These are phyloP conservation scores for Megamerina dolium DNA, from an alignment of 2,888 invertebrate genomes.

Conservation along the genomic window DNA sequence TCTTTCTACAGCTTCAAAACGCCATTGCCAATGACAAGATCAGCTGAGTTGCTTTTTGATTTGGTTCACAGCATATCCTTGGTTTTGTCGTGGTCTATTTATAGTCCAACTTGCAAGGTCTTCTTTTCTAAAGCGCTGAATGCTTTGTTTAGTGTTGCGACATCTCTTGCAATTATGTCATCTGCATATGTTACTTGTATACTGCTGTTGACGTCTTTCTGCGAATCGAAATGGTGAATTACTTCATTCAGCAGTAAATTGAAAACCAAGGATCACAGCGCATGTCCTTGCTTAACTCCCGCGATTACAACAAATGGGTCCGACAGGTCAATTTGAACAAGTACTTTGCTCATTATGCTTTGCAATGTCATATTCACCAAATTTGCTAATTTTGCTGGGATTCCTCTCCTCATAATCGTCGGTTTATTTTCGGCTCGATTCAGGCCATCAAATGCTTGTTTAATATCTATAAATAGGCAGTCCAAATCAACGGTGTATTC, in stretches of 20 bases:
- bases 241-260: too few species aligned
- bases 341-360: constrained; percentile 1
- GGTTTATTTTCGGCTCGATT: too few species aligned
- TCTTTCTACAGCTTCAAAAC: constrained; percentile 4
- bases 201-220: neutral
- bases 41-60: neutral
- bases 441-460: too few species aligned
- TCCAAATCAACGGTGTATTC: constrained; percentile 2
- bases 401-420: constrained; percentile 1
- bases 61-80: constrained; percentile 4
- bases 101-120: too few species aligned
- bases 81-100: neutral
- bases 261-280: too few species aligned
- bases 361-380: constrained; percentile 5
- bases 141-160: too few species aligned
- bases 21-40: constrained; percentile 2
- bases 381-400: constrained; percentile 2
- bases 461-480: too few species aligned
- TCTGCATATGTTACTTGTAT: neutral
- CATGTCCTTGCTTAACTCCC: too few species aligned
- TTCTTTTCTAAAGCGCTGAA: constrained; percentile 2
- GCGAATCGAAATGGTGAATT: neutral
- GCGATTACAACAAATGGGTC: too few species aligned
- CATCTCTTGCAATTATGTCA: too few species aligned
- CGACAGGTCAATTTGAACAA: constrained; percentile 1